Conservation (phyloP, 2,888 invertebrate species). For the Platycheirus albimanus region DNA sequence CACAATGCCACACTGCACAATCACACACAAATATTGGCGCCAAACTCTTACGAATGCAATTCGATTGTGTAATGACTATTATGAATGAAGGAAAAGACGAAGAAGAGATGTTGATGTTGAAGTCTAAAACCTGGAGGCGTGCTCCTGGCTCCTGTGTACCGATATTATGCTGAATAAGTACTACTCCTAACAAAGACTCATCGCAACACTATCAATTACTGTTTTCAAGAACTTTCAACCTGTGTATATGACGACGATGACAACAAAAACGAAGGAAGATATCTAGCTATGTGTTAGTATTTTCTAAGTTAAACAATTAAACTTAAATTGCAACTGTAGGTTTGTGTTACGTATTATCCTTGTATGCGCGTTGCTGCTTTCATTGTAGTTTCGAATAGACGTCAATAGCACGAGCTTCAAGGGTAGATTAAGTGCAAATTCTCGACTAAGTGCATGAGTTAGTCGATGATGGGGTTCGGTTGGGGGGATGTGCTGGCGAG, state of each 20-base stretch:
- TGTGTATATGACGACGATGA: conserved; percentile 5
- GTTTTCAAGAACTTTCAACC: conserved; percentile 30
- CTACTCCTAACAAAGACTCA: conserved; percentile 21
- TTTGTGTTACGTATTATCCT: not conserved
- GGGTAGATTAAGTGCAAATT: conserved; percentile 63
- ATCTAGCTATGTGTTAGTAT: not conserved
- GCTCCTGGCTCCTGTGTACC: not conserved
- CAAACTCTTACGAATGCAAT: conserved; percentile 45
- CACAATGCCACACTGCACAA: conserved; percentile 34
- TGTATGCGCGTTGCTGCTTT: conserved; percentile 3
- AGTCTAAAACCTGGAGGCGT: not conserved
- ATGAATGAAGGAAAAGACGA: not conserved
- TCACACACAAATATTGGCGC: conserved; percentile 32
- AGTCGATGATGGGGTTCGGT: not conserved
- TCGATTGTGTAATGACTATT: not conserved
- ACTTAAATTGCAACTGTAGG: conserved; percentile 20
- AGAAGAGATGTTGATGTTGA: not conserved
- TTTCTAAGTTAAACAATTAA: conserved; percentile 29
- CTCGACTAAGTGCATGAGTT: conserved; percentile 48
- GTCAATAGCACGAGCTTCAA: conserved; percentile 31
- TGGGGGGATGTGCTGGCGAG: not conserved
- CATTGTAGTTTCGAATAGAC: conserved; percentile 23
- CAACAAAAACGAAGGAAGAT: not conserved
- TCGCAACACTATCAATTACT: conserved; percentile 58
- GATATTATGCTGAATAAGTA: not conserved